phyloP scores from a whole-genome alignment of 92 coral and sea anemone genomes.

The Umimayanthus chanpuru region DNA sequence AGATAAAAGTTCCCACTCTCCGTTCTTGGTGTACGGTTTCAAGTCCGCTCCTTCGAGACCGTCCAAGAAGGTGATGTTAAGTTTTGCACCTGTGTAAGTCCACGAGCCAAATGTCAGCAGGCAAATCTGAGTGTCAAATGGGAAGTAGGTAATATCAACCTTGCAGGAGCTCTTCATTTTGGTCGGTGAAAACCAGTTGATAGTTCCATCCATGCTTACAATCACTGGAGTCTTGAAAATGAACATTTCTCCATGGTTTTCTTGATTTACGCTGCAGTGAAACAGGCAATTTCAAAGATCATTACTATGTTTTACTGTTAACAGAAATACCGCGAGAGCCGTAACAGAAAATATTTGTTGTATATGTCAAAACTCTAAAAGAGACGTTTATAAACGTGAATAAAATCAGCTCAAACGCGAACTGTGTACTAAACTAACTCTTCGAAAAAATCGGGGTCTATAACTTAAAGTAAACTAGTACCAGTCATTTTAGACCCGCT shows the following conservation, averaged over 20 bases:
- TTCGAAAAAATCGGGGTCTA: too few species aligned
- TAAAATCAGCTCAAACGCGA: too few species aligned
- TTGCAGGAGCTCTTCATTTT: constrained; percentile 72
- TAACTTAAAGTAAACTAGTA: too few species aligned
- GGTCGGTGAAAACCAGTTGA: constrained; percentile 77
- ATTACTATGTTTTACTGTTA: too few species aligned
- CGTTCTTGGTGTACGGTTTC: constrained; percentile 54
- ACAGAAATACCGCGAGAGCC: too few species aligned
- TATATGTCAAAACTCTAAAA: too few species aligned
- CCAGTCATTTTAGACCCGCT: too few species aligned
- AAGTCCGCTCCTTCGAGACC: constrained; percentile 44
- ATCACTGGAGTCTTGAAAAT: constrained; percentile 78
- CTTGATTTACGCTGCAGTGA: constrained; percentile 70
- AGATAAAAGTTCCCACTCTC: constrained; percentile 78
- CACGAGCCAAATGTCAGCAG: constrained; percentile 79
- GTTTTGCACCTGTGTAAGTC: constrained; percentile 59
- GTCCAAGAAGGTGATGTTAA: constrained; percentile 56
- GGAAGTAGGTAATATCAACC: constrained; percentile 77
- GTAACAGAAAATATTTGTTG: too few species aligned
- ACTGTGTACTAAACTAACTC: too few species aligned
- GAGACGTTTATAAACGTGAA: too few species aligned
- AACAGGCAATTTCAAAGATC: neutral
- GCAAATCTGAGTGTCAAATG: constrained; percentile 83
- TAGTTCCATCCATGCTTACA: constrained; percentile 58
- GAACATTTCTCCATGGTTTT: constrained; percentile 77